A percentile compares a stretch with the other conserved stretches of the same genome.
Evolutionary conservation across 2,888 invertebrate genomes (phyloP).

Genomic region (Ceratothoa steindachneri): DNA sequence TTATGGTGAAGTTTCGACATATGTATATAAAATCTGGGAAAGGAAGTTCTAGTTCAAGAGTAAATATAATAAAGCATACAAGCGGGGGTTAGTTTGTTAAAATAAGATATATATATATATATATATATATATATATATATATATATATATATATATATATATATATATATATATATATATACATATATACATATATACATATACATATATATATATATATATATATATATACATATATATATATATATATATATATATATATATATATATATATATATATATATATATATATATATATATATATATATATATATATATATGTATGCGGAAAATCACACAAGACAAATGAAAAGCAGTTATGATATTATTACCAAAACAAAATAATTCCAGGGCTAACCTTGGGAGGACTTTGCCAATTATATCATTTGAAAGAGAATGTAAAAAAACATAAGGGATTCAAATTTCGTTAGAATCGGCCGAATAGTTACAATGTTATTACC

Average conservation of each 20-base stretch:
- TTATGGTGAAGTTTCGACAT: no score
- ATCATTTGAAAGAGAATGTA: no score
- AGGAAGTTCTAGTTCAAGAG: no score
- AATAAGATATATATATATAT: no score
- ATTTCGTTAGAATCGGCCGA: no score
- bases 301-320: slow-evolving; percentile 7
- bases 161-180: slow-evolving; percentile 3
- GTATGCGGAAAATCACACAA: background rate
- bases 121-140: slow-evolving; percentile 9
- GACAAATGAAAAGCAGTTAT: background rate
- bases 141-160: slow-evolving; percentile 16
- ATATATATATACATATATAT: background rate
- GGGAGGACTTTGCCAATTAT: no score
- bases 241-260: background rate
- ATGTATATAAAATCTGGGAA: no score
- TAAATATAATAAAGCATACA: no score
- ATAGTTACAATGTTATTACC: no score
- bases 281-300: slow-evolving; percentile 19
- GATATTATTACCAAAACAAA: no score
- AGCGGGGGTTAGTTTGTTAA: background rate
- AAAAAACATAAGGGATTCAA: no score
- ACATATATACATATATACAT: background rate
- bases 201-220: background rate
- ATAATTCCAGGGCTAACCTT: no score
- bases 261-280: slow-evolving; percentile 7